Conservation (phyloP, 2,797 vertebrate genomes). For the Leptatherina wallacei region DNA sequence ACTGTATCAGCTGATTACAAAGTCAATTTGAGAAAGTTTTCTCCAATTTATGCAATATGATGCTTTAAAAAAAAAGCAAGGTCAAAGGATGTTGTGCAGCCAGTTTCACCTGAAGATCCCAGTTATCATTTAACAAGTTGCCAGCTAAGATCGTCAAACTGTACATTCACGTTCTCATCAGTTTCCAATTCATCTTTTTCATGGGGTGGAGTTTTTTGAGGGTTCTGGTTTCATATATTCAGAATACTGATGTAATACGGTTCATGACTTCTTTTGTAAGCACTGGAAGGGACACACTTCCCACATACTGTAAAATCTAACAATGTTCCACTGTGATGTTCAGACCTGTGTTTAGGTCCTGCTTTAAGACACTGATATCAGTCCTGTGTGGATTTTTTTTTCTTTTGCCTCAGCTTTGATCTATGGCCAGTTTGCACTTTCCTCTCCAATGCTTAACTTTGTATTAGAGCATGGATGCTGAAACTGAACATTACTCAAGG, state of each 20-base stretch:
- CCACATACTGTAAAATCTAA: conserved; percentile 61
- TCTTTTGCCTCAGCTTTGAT: conserved; percentile 48
- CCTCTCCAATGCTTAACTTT: conserved; percentile 40
- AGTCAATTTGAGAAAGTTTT: background rate
- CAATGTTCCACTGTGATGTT: conserved; percentile 74
- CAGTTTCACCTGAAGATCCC: background rate
- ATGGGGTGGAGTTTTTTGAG: conserved; percentile 29
- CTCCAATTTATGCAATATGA: background rate
- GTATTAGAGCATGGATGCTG: conserved; percentile 34
- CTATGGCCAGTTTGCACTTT: conserved; percentile 69
- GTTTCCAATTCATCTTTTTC: conserved; percentile 18
- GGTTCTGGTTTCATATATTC: conserved; percentile 36
- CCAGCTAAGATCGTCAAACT: conserved; percentile 18
- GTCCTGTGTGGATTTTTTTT: conserved; percentile 31
- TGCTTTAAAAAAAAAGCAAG: background rate
- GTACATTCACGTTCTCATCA: conserved; percentile 26
- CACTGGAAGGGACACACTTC: conserved; percentile 53
- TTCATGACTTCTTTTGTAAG: conserved; percentile 56
- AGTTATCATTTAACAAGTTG: conserved; percentile 1
- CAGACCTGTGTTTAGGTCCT: conserved; percentile 58
- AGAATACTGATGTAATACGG: conserved; percentile 39
- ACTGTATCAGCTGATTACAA: background rate
- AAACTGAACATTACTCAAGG: conserved; percentile 53
- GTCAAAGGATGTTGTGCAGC: background rate
- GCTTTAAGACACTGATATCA: conserved; percentile 56